Conservation (phyloP, 2,113 vertebrate species). For the Phalacrocorax pelagicus region DNA sequence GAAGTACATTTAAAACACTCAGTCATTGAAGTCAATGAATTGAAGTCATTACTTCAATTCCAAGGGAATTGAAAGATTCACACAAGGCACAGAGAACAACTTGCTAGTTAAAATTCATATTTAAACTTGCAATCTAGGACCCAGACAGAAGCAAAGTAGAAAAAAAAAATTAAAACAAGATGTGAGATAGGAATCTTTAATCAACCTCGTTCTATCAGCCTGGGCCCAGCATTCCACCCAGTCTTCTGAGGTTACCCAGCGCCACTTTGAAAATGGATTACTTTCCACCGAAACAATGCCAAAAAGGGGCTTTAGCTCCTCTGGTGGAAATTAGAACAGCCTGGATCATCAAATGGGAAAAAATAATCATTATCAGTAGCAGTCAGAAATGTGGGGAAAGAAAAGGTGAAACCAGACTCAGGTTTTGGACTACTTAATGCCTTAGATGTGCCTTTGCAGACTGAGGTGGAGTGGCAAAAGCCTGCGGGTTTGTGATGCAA, state of each 20-base stretch:
- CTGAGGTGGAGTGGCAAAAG: neutral
- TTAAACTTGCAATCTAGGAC: neutral
- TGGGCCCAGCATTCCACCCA: constrained; percentile 11
- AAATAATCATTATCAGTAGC: constrained; percentile 13
- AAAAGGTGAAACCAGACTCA: neutral
- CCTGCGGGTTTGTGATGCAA: neutral
- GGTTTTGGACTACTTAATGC: neutral
- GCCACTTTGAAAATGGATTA: constrained; percentile 66
- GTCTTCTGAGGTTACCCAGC: constrained; percentile 57
- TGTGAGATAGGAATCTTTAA: constrained; percentile 68
- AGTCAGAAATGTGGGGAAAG: neutral
- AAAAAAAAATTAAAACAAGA: constrained; percentile 55
- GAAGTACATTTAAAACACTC: neutral
- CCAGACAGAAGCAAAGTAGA: constrained; percentile 45
- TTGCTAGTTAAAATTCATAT: neutral
- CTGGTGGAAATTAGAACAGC: constrained; percentile 41
- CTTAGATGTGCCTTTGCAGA: neutral
- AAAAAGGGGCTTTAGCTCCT: constrained; percentile 29
- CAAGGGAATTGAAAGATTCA: neutral
- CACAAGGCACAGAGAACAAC: neutral
- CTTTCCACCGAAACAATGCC: constrained; percentile 65
- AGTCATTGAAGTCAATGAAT: no score
- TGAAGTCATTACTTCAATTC: neutral
- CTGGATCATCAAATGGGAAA: constrained; percentile 41
- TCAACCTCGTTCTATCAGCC: constrained; percentile 12